phyloP scores from a whole-genome alignment of 2,797 vertebrate genomes.

The Vultur gryphus region DNA sequence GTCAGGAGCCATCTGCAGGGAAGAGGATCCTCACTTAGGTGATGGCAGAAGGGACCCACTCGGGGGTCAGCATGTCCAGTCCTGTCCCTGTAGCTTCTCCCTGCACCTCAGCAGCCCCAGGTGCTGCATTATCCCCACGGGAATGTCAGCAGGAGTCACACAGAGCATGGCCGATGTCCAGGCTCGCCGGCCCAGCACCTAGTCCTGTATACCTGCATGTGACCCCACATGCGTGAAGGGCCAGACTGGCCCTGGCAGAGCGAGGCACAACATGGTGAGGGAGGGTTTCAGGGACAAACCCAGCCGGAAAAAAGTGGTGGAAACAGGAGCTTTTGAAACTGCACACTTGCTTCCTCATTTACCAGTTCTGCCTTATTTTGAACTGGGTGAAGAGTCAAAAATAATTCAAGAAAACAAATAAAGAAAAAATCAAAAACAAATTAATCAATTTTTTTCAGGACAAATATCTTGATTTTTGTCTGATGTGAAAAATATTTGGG shows the following conservation, averaged over 20 bases:
- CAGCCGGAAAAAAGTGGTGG: neutral
- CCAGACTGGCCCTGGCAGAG: neutral
- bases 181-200: neutral
- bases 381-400: neutral
- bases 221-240: accelerated
- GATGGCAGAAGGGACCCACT: neutral
- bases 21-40: neutral
- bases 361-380: neutral
- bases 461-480: neutral
- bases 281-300: neutral
- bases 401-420: neutral
- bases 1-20: neutral
- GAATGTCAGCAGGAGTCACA: neutral
- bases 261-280: neutral
- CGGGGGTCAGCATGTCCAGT: neutral
- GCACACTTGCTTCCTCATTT: neutral
- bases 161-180: neutral
- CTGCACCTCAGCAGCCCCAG: neutral
- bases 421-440: neutral
- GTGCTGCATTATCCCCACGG: neutral
- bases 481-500: neutral
- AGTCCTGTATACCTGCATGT: no score
- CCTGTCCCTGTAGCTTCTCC: neutral
- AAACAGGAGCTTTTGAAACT: neutral
- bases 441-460: neutral